Conservation (phyloP, 2,888 invertebrate genomes). For the Argyresthia goedartella region DNA sequence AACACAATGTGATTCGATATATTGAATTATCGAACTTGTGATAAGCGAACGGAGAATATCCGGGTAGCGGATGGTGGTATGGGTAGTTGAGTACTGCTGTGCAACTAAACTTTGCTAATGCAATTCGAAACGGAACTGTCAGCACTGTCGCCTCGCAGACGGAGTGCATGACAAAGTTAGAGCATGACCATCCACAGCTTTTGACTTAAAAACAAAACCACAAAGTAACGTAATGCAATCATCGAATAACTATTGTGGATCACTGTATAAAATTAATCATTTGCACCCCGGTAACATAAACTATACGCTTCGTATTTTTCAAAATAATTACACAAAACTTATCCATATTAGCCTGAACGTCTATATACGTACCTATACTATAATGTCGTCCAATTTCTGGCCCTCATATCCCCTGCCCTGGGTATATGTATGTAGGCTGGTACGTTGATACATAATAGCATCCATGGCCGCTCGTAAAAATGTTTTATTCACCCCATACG, state of each 20-base stretch:
- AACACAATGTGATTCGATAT: conserved; percentile 19
- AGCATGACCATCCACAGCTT: too few relatives aligned
- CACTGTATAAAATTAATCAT: too few relatives aligned
- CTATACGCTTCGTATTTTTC: too few relatives aligned
- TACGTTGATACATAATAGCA: conserved; percentile 43
- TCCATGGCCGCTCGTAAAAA: conserved; percentile 69
- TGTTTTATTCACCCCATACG: conserved; percentile 71
- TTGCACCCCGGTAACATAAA: too few relatives aligned
- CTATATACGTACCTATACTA: neutral
- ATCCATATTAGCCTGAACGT: too few relatives aligned
- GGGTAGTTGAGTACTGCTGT: neutral
- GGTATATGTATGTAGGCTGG: conserved; percentile 23
- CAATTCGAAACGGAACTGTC: neutral
- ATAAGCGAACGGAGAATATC: conserved; percentile 24
- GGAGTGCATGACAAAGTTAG: too few relatives aligned
- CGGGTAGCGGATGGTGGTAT: neutral
- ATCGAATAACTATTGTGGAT: too few relatives aligned
- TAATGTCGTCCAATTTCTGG: neutral
- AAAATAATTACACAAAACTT: too few relatives aligned
- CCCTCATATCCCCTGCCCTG: neutral
- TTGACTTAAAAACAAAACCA: too few relatives aligned
- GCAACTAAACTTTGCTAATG: neutral
- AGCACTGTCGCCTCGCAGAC: too few relatives aligned
- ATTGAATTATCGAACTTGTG: conserved; percentile 38
- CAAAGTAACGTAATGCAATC: too few relatives aligned